Base-by-base conservation (phyloP, 2,888 invertebrate species). In the Amaurobius ferox region DNA sequence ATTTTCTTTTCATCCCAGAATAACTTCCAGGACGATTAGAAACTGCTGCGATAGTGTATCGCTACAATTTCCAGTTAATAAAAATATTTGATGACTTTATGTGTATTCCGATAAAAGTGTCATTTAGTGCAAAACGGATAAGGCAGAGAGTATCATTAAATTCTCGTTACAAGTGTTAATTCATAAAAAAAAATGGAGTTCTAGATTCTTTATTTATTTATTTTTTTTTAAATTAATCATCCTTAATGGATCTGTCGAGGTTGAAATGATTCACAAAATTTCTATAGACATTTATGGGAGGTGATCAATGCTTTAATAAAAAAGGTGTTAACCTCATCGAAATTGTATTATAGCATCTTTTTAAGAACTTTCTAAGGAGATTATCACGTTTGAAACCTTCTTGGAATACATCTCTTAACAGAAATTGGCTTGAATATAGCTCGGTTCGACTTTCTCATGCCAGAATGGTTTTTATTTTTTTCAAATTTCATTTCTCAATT, bases 21-120 rank as follows among this genome's bases (percentile, higher is more conserved):
- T 23, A 23, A 23, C 23, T 55, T 23, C 23, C 19, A 5, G 55
- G 23, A 6, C 19, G 19, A 55, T 55, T 55, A 55, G 23, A 55
- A 23, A 55, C 55, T 3, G 1, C 19, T 55, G 23, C 5, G 23
- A 23, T 55, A 55, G 2, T 23, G 55, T 55, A 55, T 55, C 19
- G 19, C 55, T 55, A 23, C 19, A 55, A 55, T 55, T 55, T 55
- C 23, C 5, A 5, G 55, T 19, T 55, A 55, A 55, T 55, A 55
- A 55, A 55, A 23, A 55, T 55, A 55, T 23, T 19, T 55, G 55
- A 55, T 23, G 55, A 55, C 55, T 23, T 55, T 16, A 16, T 55
- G 55, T 55, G 16, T 55, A 3, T 55, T 55, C 55, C 55, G 55
- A 55, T 55, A 55, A 55, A 55, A 55, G 55, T 55, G 55, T 55